These are phyloP conservation scores for Trissoscelio sp. DNA, from an alignment of 2,888 invertebrate genomes.

Conservation along the genomic window DNA sequence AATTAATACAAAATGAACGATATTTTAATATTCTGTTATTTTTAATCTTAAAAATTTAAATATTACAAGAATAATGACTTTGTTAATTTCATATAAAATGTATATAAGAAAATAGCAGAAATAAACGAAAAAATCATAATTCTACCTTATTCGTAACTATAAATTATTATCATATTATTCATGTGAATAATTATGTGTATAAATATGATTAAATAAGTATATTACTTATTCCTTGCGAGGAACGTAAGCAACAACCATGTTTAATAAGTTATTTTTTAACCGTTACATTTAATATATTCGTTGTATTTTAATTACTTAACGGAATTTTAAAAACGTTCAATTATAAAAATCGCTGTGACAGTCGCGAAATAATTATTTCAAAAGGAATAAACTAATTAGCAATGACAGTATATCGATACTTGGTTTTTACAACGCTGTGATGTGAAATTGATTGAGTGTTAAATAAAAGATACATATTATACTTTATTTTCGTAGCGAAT, in stretches of 20 bases:
- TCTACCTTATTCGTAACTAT: no score
- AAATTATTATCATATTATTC: no score
- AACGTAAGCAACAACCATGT: conserved; percentile 5
- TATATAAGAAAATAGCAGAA: no score
- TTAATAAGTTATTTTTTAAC: conserved; percentile 26
- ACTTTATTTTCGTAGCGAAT: conserved; percentile 54
- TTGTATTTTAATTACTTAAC: conserved; percentile 34
- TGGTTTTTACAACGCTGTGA: conserved; percentile 52
- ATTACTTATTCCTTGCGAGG: no score
- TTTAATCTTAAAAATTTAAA: no score
- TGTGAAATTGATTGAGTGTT: conserved; percentile 52
- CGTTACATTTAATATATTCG: conserved; percentile 11
- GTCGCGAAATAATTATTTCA: conserved; percentile 54
- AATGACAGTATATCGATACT: conserved; percentile 57
- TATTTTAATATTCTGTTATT: no score
- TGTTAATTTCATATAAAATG: no score
- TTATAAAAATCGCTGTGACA: conserved; percentile 57
- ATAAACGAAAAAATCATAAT: no score
- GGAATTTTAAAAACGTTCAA: conserved; percentile 46
- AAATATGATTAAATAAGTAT: no score
- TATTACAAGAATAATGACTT: no score
- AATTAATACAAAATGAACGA: no score
- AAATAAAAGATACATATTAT: conserved; percentile 58
- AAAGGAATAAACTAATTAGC: conserved; percentile 52
- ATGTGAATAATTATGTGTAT: no score